Evolutionary conservation across 2,888 invertebrate genomes (phyloP).

Genomic region (Eupithecia subumbrata): DNA sequence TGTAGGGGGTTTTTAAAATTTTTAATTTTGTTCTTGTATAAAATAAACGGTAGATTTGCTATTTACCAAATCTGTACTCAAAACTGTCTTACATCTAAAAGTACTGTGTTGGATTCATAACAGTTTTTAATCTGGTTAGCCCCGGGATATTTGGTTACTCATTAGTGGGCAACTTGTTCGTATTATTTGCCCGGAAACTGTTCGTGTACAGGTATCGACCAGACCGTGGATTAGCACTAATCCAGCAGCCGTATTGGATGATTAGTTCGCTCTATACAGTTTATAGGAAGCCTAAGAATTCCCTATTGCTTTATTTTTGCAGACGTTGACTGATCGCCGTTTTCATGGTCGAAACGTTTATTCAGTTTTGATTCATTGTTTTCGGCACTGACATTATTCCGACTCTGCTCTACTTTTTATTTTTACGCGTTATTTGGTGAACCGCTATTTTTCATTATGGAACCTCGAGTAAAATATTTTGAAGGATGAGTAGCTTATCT

Average conservation of each 20-base stretch:
- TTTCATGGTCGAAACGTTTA: neutral
- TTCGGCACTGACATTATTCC: constrained; percentile 1
- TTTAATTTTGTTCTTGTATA: too few relatives aligned
- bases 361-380: constrained; percentile 11
- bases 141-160: neutral
- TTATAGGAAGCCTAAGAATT: constrained; percentile 28
- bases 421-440: neutral
- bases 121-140: neutral
- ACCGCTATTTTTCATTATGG: neutral
- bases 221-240: constrained; percentile 28
- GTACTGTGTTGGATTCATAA: neutral
- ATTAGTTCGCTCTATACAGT: constrained; percentile 27
- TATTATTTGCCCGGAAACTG: neutral
- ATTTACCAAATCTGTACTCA: neutral
- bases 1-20: too few relatives aligned
- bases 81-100: neutral
- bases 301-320: constrained; percentile 13
- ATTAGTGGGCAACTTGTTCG: neutral
- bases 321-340: constrained; percentile 6
- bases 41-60: neutral
- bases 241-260: constrained; percentile 28
- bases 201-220: neutral
- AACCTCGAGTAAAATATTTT: neutral
- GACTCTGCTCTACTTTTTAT: neutral
- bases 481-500: neutral